Evolutionary conservation across 2,888 invertebrate species (phyloP).

Genomic region (Crossocerus cetratus): DNA sequence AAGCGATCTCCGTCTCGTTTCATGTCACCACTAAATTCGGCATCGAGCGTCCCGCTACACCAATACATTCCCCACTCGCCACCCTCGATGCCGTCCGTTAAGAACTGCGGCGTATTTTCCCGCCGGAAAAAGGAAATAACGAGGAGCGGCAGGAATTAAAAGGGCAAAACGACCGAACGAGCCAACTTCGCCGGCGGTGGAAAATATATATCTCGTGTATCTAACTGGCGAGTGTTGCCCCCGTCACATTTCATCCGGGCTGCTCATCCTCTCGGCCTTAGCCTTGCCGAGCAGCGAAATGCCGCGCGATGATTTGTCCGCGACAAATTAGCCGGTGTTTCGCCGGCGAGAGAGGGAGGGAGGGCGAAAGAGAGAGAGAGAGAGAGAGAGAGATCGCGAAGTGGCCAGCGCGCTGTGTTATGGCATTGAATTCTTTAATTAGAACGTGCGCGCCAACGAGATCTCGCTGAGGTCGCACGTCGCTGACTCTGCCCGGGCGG

Average conservation of each 20-base stretch:
- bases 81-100: too few relatives aligned
- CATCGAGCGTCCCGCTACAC: constrained; percentile 14
- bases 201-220: neutral
- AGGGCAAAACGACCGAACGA: neutral
- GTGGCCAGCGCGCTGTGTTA: constrained; percentile 1
- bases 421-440: constrained; percentile 66
- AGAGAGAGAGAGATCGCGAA: too few relatives aligned
- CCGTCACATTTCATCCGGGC: neutral
- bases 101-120: neutral
- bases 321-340: constrained; percentile 2
- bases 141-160: neutral
- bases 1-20: constrained; percentile 47
- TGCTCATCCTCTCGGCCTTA: neutral
- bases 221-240: neutral
- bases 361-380: too few relatives aligned
- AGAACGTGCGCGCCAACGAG: constrained; percentile 29
- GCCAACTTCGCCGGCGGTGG: neutral
- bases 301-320: neutral
- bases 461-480: neutral
- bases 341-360: neutral
- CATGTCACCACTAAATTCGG: constrained; percentile 60
- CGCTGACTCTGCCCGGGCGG: neutral
- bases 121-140: neutral
- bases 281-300: neutral
- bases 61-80: too few relatives aligned